Conservation (phyloP, 2,888 invertebrate species). For the Cheiracanthium punctorium region DNA sequence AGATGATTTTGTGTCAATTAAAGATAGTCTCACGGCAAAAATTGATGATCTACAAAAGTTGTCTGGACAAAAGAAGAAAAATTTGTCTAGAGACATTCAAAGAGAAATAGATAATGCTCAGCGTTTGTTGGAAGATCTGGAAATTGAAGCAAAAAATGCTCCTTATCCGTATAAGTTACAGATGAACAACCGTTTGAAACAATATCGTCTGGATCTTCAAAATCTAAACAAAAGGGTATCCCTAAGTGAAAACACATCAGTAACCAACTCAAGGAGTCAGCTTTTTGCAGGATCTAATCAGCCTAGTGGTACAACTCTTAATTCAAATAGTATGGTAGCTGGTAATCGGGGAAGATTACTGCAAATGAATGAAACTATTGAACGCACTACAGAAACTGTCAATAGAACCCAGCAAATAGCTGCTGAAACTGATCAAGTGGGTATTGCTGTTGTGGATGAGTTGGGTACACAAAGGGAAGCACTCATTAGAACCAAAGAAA, state of each 20-base stretch:
- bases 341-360: conserved; percentile 74
- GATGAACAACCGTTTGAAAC: conserved; percentile 72
- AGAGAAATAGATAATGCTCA: conserved; percentile 73
- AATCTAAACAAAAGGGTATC: conserved; percentile 34
- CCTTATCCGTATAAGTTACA: conserved; percentile 75
- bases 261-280: conserved; percentile 73
- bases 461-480: conserved; percentile 86
- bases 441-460: conserved; percentile 85
- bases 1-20: conserved; percentile 75
- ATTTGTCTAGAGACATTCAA: conserved; percentile 73
- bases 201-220: conserved; percentile 47
- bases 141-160: conserved; percentile 76
- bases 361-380: conserved; percentile 75
- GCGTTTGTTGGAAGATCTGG: conserved; percentile 75
- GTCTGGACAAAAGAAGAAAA: conserved; percentile 74
- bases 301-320: not conserved
- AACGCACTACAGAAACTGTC: conserved; percentile 75
- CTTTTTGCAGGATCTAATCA: conserved; percentile 63
- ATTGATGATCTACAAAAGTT: conserved; percentile 72
- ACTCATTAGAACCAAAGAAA: conserved; percentile 80
- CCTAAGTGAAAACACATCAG: conserved; percentile 72
- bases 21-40: conserved; percentile 73
- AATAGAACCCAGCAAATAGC: conserved; percentile 84
- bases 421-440: conserved; percentile 87
- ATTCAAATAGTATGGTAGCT: conserved; percentile 72